Conservation (phyloP, 1,140 invertebrate genomes). For the Geopemphigus sp. region DNA sequence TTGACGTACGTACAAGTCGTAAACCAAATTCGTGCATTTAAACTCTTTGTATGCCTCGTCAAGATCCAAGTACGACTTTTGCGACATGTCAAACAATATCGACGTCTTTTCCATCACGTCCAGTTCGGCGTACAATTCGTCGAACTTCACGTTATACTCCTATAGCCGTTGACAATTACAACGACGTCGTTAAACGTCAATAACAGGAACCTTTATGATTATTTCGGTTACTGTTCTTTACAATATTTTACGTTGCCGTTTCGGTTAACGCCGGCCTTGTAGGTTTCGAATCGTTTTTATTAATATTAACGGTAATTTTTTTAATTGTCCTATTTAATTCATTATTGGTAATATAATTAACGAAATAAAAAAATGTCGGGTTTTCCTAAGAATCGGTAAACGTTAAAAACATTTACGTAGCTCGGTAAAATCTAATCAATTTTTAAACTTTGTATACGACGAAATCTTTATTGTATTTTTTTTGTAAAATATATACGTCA, state of each 20-base stretch:
- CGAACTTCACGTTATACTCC: constrained; percentile 10
- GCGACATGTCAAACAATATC: neutral
- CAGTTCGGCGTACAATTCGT: neutral
- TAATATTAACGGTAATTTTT: no score
- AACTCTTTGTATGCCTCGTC: constrained; percentile 68
- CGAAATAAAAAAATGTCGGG: no score
- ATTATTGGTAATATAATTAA: no score
- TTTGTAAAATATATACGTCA: no score
- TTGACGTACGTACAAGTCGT: constrained; percentile 75
- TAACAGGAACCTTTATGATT: neutral
- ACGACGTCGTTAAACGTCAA: neutral
- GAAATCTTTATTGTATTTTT: no score
- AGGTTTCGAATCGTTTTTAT: no score
- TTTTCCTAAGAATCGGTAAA: neutral
- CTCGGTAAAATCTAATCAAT: neutral
- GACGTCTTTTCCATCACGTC: neutral
- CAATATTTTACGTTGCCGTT: no score
- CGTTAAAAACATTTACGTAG: neutral
- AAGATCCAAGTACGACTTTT: neutral
- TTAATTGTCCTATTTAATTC: no score
- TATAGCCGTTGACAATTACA: neutral
- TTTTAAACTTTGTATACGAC: neutral
- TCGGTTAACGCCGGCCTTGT: no score
- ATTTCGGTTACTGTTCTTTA: neutral
- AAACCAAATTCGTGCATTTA: constrained; percentile 70